A percentile compares a stretch with the other conserved stretches of the same genome.
Evolutionary conservation across 1,140 invertebrate genomes (phyloP).

Genomic region (Melanaphis sacchari): DNA sequence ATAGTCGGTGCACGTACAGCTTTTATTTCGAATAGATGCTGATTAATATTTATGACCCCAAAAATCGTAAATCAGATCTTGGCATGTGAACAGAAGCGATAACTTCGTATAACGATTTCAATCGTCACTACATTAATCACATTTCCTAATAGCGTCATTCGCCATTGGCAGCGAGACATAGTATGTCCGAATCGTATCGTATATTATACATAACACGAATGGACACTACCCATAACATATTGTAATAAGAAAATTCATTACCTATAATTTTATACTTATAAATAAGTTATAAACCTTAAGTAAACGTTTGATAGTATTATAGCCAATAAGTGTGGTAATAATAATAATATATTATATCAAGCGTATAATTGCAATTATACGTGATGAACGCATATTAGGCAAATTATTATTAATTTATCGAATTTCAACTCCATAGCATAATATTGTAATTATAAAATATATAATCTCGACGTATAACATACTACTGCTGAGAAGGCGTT

Average conservation of each 20-base stretch:
- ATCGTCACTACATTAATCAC: background rate
- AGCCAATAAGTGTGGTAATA: background rate
- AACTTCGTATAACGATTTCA: background rate
- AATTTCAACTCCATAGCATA: background rate
- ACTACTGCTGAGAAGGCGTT: background rate
- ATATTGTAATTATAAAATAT: too few species aligned
- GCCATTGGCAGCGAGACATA: too few species aligned
- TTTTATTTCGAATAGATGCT: too few species aligned
- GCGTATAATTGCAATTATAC: background rate
- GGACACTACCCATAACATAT: background rate
- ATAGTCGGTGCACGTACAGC: too few species aligned
- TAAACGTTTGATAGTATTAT: background rate
- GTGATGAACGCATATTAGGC: background rate
- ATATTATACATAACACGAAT: background rate
- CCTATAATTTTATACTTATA: background rate
- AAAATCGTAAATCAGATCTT: background rate
- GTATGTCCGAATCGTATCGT: too few species aligned
- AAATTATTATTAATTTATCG: background rate
- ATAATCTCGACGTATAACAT: background rate
- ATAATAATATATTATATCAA: background rate
- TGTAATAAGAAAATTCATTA: background rate
- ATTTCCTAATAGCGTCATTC: background rate
- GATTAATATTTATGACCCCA: too few species aligned
- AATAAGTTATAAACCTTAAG: background rate
- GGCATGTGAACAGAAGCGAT: background rate